These are phyloP conservation scores for Mustelus asterias DNA, from an alignment of 2,113 vertebrate genomes.

Conservation along the genomic window DNA sequence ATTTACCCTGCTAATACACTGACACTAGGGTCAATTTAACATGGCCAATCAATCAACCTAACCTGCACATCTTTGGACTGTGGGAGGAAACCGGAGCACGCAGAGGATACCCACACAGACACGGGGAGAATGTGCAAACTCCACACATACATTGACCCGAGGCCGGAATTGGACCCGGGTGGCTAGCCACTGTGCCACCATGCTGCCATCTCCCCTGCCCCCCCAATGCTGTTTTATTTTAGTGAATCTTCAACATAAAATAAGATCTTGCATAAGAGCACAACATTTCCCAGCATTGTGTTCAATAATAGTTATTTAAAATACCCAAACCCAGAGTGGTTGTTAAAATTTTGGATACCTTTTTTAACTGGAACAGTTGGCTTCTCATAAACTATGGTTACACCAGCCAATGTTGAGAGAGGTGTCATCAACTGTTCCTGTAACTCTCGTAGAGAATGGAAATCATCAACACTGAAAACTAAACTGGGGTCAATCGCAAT, in stretches of 20 bases:
- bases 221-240: background rate
- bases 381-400: conserved; percentile 41
- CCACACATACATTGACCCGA: no score
- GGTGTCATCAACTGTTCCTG: conserved; percentile 51
- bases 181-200: no score
- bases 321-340: background rate
- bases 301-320: background rate
- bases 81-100: no score
- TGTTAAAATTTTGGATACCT: conserved; percentile 41
- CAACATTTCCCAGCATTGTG: background rate
- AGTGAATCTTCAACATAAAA: background rate
- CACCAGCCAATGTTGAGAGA: conserved; percentile 58
- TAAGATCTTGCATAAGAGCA: background rate
- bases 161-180: no score
- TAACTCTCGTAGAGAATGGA: conserved; percentile 50
- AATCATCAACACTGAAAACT: conserved; percentile 62
- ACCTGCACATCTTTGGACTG: no score
- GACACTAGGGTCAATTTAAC: no score
- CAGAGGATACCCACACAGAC: no score
- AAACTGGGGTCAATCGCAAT: conserved; percentile 81
- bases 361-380: background rate
- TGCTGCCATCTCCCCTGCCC: no score
- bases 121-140: no score
- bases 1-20: no score
- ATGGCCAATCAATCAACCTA: no score